Evolutionary conservation across 2,888 invertebrate species (phyloP).

Genomic region (Lydus trimaculatus): DNA sequence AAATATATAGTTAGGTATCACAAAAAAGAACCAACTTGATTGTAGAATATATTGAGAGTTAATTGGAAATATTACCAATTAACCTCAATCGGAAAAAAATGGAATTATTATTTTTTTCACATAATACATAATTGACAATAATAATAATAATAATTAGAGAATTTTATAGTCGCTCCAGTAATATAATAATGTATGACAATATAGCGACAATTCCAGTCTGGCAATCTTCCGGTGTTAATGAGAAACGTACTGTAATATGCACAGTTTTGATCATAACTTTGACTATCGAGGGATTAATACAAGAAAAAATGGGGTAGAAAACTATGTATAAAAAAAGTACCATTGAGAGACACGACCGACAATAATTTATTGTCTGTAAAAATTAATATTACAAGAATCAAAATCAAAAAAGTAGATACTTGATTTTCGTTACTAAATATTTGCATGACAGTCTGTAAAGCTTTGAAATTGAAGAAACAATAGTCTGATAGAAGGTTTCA

Average conservation of each 20-base stretch:
- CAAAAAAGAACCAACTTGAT: no score
- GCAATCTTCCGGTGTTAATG: background rate
- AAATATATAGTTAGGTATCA: no score
- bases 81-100: no score
- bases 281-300: background rate
- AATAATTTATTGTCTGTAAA: background rate
- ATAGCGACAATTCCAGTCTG: background rate
- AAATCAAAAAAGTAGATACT: background rate
- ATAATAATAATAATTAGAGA: no score
- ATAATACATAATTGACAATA: no score
- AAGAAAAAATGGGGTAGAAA: background rate
- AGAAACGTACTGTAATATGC: background rate
- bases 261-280: background rate
- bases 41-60: background rate
- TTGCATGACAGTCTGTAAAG: conserved; percentile 10
- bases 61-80: conserved; percentile 7
- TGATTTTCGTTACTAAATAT: conserved; percentile 9
- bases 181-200: background rate
- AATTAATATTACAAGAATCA: background rate
- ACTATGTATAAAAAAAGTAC: background rate
- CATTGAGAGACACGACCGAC: no score
- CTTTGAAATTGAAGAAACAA: conserved; percentile 24
- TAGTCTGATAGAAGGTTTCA: conserved; percentile 23
- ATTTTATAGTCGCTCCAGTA: background rate
- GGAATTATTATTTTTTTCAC: no score